Percentiles rank a stretch among this genome's conserved stretches.
These are phyloP conservation scores for Ochotona princeps DNA, from an alignment of 2,113 vertebrate species.

Conservation along the genomic window DNA sequence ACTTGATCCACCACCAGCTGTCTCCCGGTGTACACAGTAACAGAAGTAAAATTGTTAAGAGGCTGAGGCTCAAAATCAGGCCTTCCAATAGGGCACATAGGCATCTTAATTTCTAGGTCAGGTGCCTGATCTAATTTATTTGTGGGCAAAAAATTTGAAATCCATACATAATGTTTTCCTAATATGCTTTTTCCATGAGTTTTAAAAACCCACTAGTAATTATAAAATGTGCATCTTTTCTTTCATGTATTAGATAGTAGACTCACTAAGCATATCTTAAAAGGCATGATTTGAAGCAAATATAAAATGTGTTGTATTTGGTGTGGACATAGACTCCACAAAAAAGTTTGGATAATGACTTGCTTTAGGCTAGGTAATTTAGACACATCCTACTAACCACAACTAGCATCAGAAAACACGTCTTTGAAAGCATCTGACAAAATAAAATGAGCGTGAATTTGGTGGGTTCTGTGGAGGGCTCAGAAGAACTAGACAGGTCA, in stretches of 20 bases:
- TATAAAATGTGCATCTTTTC: neutral
- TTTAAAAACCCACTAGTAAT: neutral
- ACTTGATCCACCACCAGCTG: too few species aligned
- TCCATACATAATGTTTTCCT: too few species aligned
- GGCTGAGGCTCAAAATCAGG: too few species aligned
- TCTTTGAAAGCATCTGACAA: neutral
- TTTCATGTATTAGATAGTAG: neutral
- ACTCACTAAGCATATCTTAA: neutral
- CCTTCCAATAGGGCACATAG: too few species aligned
- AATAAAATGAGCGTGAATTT: neutral
- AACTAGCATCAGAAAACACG: neutral
- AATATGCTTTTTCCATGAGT: too few species aligned
- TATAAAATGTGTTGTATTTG: neutral
- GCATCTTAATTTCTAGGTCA: too few species aligned
- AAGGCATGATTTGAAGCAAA: neutral
- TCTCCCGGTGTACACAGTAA: too few species aligned
- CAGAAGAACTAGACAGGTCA: neutral
- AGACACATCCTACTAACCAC: neutral
- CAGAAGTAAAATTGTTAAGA: too few species aligned
- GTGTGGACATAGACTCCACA: neutral
- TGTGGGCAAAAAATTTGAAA: too few species aligned
- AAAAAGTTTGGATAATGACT: neutral
- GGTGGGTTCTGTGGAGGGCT: neutral
- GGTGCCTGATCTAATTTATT: too few species aligned
- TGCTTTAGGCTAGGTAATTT: neutral